Evolutionary conservation across 2,888 invertebrate species (phyloP).

Genomic region (Andrena hattorfiana): DNA sequence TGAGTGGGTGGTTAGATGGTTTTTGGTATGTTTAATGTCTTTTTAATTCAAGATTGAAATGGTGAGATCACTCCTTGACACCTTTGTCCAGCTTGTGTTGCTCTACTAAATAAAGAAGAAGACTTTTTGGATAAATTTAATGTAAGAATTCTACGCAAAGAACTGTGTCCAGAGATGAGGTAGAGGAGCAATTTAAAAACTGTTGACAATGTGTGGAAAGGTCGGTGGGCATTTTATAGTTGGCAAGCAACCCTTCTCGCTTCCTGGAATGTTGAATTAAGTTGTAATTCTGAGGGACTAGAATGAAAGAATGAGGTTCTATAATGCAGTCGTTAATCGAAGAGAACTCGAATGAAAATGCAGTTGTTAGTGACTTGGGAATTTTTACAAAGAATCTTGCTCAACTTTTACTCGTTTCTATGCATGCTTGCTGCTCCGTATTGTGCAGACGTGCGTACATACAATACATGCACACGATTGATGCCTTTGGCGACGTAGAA

Average conservation of each 20-base stretch:
- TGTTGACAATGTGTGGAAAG: too few relatives aligned
- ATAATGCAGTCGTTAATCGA: slow-evolving; percentile 10
- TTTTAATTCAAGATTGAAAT: too few relatives aligned
- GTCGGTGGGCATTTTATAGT: not conserved
- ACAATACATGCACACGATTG: slow-evolving; percentile 63
- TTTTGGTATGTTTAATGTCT: too few relatives aligned
- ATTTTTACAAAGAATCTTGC: slow-evolving; percentile 3
- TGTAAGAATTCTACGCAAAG: not conserved
- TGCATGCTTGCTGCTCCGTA: slow-evolving; percentile 31
- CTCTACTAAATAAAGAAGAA: not conserved
- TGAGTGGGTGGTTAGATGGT: too few relatives aligned
- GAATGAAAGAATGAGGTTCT: not conserved
- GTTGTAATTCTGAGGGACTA: not conserved
- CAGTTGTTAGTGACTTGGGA: not conserved
- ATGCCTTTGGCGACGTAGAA: slow-evolving; percentile 50
- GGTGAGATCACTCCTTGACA: too few relatives aligned
- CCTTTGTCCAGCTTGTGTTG: not conserved
- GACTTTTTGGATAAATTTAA: not conserved
- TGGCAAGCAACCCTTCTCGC: not conserved
- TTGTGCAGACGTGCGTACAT: slow-evolving; percentile 48
- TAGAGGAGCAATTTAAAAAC: too few relatives aligned
- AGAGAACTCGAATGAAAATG: not conserved
- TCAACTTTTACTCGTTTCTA: slow-evolving; percentile 11
- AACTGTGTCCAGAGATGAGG: too few relatives aligned
- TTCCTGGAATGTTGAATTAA: not conserved